These are phyloP conservation scores for Falcunculus frontatus DNA, from an alignment of 2,113 vertebrate species.

Conservation along the genomic window DNA sequence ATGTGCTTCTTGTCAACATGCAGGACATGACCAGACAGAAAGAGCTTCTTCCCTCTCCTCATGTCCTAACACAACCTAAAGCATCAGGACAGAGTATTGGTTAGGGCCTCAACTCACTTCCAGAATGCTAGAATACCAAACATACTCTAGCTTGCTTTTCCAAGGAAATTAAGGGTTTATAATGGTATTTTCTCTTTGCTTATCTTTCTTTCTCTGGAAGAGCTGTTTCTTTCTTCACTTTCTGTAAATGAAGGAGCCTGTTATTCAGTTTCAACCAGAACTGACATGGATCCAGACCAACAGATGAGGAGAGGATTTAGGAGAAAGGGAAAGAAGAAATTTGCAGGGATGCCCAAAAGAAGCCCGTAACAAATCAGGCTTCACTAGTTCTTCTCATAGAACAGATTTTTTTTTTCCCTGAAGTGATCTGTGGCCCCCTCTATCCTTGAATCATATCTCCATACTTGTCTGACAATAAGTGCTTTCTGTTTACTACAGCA, in stretches of 20 bases:
- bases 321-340: not conserved
- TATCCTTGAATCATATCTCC: conserved; percentile 8
- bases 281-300: not conserved
- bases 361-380: not conserved
- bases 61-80: not conserved
- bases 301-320: not conserved
- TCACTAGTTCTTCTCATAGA: not conserved
- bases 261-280: not conserved
- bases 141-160: not conserved
- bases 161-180: not conserved
- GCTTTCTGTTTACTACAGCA: conserved; percentile 23
- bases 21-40: not conserved
- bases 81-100: not conserved
- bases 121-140: not conserved
- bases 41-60: not conserved
- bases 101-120: not conserved
- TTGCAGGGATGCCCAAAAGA: not conserved
- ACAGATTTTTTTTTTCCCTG: not conserved
- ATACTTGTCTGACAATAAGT: conserved; percentile 14
- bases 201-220: not conserved
- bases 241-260: not conserved
- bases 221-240: not conserved
- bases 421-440: not conserved
- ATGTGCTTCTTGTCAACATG: not conserved
- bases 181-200: not conserved